Percentiles rank a stretch among this genome's conserved stretches.
These are phyloP conservation scores for Pherbina coryleti DNA, from an alignment of 2,888 invertebrate genomes.

Conservation along the genomic window DNA sequence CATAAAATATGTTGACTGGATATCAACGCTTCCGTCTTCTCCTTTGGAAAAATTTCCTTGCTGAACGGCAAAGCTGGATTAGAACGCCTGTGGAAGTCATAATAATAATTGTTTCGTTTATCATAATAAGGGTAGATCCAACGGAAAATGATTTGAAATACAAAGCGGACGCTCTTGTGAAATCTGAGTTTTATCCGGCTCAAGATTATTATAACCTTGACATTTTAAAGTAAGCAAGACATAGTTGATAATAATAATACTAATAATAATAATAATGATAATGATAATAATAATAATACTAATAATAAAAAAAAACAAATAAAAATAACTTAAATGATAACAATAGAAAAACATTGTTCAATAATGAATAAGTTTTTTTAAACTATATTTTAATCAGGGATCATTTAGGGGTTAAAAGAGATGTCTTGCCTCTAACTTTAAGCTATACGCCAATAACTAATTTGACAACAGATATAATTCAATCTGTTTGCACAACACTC, in stretches of 20 bases:
- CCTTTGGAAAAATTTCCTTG: conserved; percentile 50
- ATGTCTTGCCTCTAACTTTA: conserved; percentile 30
- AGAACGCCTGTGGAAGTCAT: conserved; percentile 53
- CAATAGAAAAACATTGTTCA: too few relatives aligned
- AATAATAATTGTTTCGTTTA: conserved; percentile 47
- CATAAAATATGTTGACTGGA: too few relatives aligned
- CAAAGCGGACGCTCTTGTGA: neutral
- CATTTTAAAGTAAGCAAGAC: conserved; percentile 51
- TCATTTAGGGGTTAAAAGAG: neutral
- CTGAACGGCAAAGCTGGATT: conserved; percentile 51
- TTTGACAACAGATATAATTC: conserved; percentile 39
- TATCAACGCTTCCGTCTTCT: conserved; percentile 26
- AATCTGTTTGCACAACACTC: conserved; percentile 45
- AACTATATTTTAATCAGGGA: neutral
- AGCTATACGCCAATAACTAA: conserved; percentile 50
- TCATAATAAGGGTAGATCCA: neutral
- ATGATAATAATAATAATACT: too few relatives aligned
- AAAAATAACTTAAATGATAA: too few relatives aligned
- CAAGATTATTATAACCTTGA: conserved; percentile 36
- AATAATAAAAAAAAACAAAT: too few relatives aligned
- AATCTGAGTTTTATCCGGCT: neutral
- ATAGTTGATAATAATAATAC: too few relatives aligned
- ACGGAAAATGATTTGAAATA: too few relatives aligned
- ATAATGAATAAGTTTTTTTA: conserved; percentile 46
- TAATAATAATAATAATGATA: too few relatives aligned